Conservation (phyloP, 2,113 vertebrate species). For the Tichodroma muraria region DNA sequence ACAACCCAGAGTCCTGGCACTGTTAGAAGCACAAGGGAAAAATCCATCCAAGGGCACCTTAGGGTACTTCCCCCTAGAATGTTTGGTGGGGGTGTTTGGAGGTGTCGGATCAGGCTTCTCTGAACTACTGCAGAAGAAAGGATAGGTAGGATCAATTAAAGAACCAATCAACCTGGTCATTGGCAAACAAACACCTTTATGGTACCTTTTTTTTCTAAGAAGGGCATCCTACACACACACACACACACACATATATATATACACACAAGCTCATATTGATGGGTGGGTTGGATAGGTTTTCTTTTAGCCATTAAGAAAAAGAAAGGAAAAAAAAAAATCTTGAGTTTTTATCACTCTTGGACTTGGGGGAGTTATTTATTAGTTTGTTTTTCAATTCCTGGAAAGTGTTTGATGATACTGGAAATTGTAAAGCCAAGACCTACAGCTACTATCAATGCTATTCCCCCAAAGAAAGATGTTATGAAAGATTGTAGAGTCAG, state of each 20-base stretch:
- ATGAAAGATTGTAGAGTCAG: background rate
- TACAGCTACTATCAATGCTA: background rate
- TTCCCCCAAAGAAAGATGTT: background rate
- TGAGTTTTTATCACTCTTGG: background rate
- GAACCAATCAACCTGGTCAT: background rate
- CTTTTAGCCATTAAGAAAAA: background rate
- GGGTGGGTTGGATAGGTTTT: background rate
- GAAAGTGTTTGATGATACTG: background rate
- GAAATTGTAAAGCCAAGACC: background rate
- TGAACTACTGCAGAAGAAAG: background rate
- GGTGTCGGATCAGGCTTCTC: background rate
- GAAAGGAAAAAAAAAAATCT: background rate
- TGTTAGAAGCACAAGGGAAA: constrained; percentile 30
- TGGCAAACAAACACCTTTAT: background rate
- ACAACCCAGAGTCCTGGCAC: background rate
- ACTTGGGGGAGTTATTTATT: background rate
- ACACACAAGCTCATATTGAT: background rate
- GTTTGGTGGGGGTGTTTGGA: background rate
- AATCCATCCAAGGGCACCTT: constrained; percentile 17
- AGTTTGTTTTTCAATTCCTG: background rate
- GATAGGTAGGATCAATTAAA: background rate
- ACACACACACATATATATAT: background rate
- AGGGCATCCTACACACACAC: background rate
- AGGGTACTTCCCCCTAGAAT: background rate
- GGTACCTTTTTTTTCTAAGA: background rate